phyloP scores from a whole-genome alignment of 2,888 invertebrate species.

The Heliconius ismenius region DNA sequence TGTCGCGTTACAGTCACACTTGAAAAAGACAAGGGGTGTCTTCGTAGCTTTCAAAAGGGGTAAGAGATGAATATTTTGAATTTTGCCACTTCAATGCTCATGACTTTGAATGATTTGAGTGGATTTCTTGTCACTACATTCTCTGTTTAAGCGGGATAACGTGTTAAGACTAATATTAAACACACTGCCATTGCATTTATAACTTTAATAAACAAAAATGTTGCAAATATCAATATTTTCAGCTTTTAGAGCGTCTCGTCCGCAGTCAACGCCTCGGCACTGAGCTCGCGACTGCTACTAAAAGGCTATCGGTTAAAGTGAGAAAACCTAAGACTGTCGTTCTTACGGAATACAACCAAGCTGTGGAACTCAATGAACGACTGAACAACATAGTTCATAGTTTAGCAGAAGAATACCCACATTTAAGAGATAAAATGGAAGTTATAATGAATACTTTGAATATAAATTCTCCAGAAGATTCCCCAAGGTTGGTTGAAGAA shows the following conservation, averaged over 20 bases:
- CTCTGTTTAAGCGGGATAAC: background rate
- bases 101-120: background rate
- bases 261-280: constrained; percentile 86
- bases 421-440: constrained; percentile 67
- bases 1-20: too few relatives aligned
- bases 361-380: constrained; percentile 81
- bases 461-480: constrained; percentile 59
- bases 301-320: constrained; percentile 64
- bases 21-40: too few relatives aligned
- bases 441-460: constrained; percentile 77
- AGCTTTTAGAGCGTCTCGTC: constrained; percentile 83
- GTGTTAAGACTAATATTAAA: background rate
- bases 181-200: background rate
- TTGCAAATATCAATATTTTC: constrained; percentile 36
- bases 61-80: background rate
- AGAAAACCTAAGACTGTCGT: constrained; percentile 75
- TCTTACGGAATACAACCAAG: constrained; percentile 81
- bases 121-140: background rate
- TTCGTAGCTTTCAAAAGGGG: too few relatives aligned
- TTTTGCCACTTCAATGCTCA: background rate
- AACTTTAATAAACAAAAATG: background rate
- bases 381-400: constrained; percentile 82
- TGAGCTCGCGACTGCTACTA: constrained; percentile 79
- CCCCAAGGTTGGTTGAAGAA: constrained; percentile 57
- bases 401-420: constrained; percentile 84